Conservation (phyloP, 2,113 vertebrate species). For the Amia ocellicauda region DNA sequence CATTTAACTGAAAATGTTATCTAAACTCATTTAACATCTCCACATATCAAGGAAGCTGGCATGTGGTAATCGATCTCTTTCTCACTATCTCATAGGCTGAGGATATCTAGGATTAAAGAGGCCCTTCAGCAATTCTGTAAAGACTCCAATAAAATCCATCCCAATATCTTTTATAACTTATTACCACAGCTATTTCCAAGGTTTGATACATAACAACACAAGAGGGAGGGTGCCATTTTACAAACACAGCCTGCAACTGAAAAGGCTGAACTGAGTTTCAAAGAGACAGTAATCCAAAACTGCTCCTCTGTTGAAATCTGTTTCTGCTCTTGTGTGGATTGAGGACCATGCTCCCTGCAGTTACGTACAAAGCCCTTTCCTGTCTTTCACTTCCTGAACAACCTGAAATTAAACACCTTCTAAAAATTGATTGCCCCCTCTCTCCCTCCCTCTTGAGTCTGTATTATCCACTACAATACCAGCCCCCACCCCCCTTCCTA, state of each 20-base stretch:
- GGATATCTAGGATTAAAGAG: too few species aligned
- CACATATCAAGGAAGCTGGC: background rate
- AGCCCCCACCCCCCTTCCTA: background rate
- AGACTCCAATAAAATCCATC: too few species aligned
- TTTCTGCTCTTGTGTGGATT: background rate
- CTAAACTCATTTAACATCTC: background rate
- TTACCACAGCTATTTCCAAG: too few species aligned
- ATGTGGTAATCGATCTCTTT: background rate
- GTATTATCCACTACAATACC: conserved; percentile 29
- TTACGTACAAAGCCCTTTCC: conserved; percentile 55
- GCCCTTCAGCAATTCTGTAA: too few species aligned
- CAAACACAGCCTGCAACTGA: too few species aligned
- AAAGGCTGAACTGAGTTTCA: too few species aligned
- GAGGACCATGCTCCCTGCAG: conserved; percentile 42
- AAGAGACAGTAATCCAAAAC: background rate
- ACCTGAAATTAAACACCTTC: conserved; percentile 64
- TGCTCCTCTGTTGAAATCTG: background rate
- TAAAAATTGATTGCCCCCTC: conserved; percentile 18
- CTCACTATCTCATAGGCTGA: too few species aligned
- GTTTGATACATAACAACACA: too few species aligned
- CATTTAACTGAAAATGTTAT: background rate
- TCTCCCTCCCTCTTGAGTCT: conserved; percentile 35
- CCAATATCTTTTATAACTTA: too few species aligned
- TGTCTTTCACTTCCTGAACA: conserved; percentile 63
- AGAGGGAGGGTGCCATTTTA: too few species aligned